phyloP scores from a whole-genome alignment of 1,140 invertebrate species.

The Vanessa tameamea region DNA sequence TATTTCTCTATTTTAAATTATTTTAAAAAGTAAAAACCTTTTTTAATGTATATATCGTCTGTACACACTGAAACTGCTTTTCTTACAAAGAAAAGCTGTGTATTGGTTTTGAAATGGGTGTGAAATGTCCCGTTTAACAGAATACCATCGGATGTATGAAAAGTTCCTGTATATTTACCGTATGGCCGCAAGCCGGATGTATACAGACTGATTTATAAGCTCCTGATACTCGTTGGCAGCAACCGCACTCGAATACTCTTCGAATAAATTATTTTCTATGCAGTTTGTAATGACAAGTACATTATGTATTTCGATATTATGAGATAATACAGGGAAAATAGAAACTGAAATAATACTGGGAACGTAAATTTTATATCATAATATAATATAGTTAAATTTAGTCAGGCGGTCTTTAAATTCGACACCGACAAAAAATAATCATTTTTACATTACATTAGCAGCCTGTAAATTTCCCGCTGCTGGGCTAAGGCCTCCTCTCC shows the following conservation, averaged over 20 bases:
- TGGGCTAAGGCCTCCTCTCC: no score
- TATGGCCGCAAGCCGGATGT: slow-evolving; percentile 29
- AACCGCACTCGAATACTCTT: slow-evolving; percentile 18
- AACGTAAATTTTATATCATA: no score
- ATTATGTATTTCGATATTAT: background rate
- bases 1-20: no score
- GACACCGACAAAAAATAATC: no score
- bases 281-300: slow-evolving; percentile 13
- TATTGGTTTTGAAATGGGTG: background rate
- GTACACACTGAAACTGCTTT: background rate
- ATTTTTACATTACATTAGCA: no score
- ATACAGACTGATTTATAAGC: slow-evolving; percentile 27
- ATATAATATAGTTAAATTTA: no score
- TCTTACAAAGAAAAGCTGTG: background rate
- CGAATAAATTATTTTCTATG: slow-evolving; percentile 28
- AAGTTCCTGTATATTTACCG: slow-evolving; percentile 17
- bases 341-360: no score
- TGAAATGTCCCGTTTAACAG: slow-evolving; percentile 7
- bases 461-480: no score
- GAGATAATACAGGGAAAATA: no score
- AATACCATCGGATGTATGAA: slow-evolving; percentile 3
- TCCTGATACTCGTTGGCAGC: slow-evolving; percentile 25
- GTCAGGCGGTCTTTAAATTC: no score
- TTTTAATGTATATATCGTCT: background rate
- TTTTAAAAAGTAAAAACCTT: background rate